Evolutionary conservation across 2,113 vertebrate genomes (phyloP).

Genomic region (Rhagologus leucostigma): DNA sequence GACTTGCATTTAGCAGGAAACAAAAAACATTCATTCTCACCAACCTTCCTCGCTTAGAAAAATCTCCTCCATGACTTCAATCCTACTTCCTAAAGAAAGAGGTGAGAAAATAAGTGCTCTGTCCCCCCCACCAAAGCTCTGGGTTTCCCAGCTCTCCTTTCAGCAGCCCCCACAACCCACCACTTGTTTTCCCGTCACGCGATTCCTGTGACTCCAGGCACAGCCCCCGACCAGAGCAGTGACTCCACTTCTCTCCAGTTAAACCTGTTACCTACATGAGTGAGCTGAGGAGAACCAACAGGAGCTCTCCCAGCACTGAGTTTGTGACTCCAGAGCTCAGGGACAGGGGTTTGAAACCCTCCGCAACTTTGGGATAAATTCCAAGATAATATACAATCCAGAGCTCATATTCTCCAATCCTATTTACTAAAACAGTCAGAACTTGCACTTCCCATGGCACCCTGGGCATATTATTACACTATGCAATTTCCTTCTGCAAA

Average conservation of each 20-base stretch:
- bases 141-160: neutral
- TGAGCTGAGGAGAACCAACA: neutral
- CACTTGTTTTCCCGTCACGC: rapidly evolving
- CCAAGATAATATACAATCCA: neutral
- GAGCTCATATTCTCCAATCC: neutral
- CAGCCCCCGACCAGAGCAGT: neutral
- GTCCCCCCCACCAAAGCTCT: neutral
- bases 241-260: neutral
- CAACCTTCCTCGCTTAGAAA: neutral
- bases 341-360: neutral
- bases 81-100: neutral
- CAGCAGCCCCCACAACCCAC: neutral
- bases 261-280: neutral
- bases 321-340: neutral
- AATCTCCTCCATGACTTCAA: neutral
- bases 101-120: neutral
- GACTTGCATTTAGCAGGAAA: neutral
- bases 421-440: conserved; percentile 24
- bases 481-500: conserved; percentile 37
- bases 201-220: neutral
- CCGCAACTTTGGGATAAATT: neutral
- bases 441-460: conserved; percentile 10
- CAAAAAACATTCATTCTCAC: neutral
- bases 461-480: conserved; percentile 1
- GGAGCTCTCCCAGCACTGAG: neutral